A percentile compares a stretch with the other conserved stretches of the same genome.
phyloP scores from a whole-genome alignment of 2,113 vertebrate genomes.

The Neolamprologus cancellatus region DNA sequence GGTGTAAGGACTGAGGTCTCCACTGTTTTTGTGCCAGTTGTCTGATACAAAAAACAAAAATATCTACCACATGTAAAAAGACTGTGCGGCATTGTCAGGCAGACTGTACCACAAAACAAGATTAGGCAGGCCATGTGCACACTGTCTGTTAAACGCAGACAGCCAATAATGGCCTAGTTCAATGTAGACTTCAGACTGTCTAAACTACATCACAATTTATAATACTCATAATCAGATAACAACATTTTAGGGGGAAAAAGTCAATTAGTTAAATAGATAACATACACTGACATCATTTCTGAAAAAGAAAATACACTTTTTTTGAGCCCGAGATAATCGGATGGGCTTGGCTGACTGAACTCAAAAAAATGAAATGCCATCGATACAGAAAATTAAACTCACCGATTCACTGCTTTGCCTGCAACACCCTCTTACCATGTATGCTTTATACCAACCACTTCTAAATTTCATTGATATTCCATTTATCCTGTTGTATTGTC shows the following conservation, averaged over 20 bases:
- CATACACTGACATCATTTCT: background rate
- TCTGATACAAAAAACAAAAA: background rate
- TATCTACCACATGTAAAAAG: background rate
- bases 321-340: background rate
- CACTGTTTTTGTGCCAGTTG: background rate
- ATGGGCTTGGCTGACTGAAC: background rate
- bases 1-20: background rate
- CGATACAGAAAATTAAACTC: background rate
- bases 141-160: background rate
- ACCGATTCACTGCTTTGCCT: background rate
- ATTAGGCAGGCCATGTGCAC: background rate
- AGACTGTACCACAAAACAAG: background rate
- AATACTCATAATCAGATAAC: background rate
- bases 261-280: background rate
- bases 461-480: background rate
- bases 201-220: background rate
- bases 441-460: background rate
- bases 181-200: background rate
- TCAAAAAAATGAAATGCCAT: background rate
- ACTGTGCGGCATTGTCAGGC: background rate
- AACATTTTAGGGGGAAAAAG: fast-evolving
- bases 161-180: background rate
- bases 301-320: background rate
- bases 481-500: background rate
- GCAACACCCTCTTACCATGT: too few relatives aligned